Evolutionary conservation across 1,140 invertebrate genomes (phyloP).

Genomic region (Conus betulinus): DNA sequence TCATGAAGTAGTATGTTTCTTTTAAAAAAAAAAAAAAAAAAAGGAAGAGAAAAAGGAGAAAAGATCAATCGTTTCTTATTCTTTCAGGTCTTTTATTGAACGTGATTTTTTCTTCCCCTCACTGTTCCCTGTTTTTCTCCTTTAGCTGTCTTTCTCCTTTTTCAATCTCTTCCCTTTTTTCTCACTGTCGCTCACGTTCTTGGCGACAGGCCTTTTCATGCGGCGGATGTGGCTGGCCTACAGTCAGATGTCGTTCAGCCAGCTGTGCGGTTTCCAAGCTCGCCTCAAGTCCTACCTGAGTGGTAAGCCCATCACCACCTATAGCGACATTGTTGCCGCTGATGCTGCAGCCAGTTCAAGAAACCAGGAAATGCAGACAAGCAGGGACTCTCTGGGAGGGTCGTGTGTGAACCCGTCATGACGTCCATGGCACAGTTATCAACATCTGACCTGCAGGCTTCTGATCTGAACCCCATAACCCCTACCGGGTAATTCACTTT

Average conservation of each 20-base stretch:
- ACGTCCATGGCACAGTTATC: background rate
- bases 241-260: conserved; percentile 88
- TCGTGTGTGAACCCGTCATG: background rate
- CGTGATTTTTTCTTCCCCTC: too few relatives aligned
- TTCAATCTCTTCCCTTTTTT: too few relatives aligned
- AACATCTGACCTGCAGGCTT: background rate
- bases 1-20: too few relatives aligned
- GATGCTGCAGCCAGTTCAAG: conserved; percentile 27
- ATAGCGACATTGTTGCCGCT: conserved; percentile 53
- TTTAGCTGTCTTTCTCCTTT: too few relatives aligned
- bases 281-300: conserved; percentile 11
- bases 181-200: background rate
- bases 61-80: too few relatives aligned
- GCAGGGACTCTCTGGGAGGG: background rate
- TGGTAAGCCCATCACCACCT: conserved; percentile 53
- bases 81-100: too few relatives aligned
- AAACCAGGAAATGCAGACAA: background rate
- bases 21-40: too few relatives aligned
- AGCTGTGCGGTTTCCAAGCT: conserved; percentile 77
- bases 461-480: background rate
- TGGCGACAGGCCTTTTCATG: conserved; percentile 83
- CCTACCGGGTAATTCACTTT: background rate
- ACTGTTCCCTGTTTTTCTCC: too few relatives aligned
- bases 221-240: conserved; percentile 87
- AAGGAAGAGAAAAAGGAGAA: too few relatives aligned